Percentiles rank a stretch among this genome's conserved stretches.
These are phyloP conservation scores for Mormyrus lacerda DNA, from an alignment of 2,113 vertebrate species.

Conservation along the genomic window DNA sequence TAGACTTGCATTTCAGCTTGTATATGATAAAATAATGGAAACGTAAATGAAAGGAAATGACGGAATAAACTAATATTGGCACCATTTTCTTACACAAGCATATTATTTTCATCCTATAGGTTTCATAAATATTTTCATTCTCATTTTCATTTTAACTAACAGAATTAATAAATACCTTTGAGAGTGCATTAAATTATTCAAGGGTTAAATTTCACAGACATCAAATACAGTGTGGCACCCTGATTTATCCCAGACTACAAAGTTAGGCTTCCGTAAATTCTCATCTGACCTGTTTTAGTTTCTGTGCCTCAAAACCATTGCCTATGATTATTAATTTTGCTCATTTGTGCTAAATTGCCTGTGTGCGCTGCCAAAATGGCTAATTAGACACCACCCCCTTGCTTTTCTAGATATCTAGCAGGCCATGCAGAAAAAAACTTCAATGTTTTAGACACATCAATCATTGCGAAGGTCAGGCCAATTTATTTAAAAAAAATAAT, in stretches of 20 bases:
- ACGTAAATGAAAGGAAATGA: neutral
- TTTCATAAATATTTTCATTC: neutral
- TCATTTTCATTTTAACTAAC: slow-evolving; percentile 8
- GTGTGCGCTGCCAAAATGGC: neutral
- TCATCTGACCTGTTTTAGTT: slow-evolving; percentile 3
- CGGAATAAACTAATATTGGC: neutral
- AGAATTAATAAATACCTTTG: neutral
- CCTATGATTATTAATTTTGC: neutral
- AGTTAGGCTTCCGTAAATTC: neutral
- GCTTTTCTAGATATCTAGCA: neutral
- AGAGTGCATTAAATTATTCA: neutral
- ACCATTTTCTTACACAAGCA: neutral
- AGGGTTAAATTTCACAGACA: neutral
- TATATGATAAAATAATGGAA: neutral
- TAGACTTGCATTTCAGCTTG: neutral
- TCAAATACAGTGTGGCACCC: neutral
- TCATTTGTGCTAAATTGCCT: slow-evolving; percentile 11
- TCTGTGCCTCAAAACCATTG: neutral
- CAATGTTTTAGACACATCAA: neutral
- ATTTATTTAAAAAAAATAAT: neutral
- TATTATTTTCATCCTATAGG: neutral
- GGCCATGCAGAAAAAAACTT: neutral
- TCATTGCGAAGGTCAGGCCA: neutral
- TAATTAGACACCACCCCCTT: neutral
- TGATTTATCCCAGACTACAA: neutral